Evolutionary conservation across 2,888 invertebrate genomes (phyloP).

Genomic region (Mechanitis mazaeus): DNA sequence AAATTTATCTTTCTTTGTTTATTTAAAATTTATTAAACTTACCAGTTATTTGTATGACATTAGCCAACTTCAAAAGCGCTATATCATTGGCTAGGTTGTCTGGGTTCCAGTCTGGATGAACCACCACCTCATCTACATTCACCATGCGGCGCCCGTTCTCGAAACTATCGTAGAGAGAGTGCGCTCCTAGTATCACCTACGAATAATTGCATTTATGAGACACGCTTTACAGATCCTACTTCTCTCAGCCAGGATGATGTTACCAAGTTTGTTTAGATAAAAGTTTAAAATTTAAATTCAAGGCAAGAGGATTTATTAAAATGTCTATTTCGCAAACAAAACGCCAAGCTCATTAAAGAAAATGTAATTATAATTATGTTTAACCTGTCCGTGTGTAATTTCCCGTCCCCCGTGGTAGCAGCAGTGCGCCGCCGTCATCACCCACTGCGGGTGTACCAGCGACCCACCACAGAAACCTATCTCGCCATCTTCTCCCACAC

Average conservation of each 20-base stretch:
- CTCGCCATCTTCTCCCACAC: conserved; percentile 58
- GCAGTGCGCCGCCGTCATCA: conserved; percentile 75
- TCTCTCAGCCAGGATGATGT: too few relatives aligned
- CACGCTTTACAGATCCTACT: too few relatives aligned
- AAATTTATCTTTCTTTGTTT: too few relatives aligned
- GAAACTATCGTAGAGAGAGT: conserved; percentile 66
- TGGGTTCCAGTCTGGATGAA: conserved; percentile 56
- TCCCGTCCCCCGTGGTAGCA: conserved; percentile 54
- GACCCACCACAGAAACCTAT: conserved; percentile 73
- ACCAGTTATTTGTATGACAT: conserved; percentile 59
- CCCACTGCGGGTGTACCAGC: conserved; percentile 60
- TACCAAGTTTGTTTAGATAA: too few relatives aligned
- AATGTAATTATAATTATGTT: not conserved
- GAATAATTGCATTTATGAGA: too few relatives aligned
- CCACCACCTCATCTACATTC: conserved; percentile 52
- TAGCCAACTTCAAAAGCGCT: conserved; percentile 57
- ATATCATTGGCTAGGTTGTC: conserved; percentile 53
- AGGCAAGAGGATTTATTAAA: too few relatives aligned
- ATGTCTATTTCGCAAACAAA: too few relatives aligned
- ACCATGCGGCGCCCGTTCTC: conserved; percentile 66
- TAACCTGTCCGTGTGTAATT: conserved; percentile 63
- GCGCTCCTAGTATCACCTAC: conserved; percentile 65
- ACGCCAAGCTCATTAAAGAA: too few relatives aligned
- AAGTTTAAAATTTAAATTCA: too few relatives aligned
- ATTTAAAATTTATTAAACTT: conserved; percentile 10